phyloP scores from a whole-genome alignment of 2,797 vertebrate species.

The Ispidina lecontei region DNA sequence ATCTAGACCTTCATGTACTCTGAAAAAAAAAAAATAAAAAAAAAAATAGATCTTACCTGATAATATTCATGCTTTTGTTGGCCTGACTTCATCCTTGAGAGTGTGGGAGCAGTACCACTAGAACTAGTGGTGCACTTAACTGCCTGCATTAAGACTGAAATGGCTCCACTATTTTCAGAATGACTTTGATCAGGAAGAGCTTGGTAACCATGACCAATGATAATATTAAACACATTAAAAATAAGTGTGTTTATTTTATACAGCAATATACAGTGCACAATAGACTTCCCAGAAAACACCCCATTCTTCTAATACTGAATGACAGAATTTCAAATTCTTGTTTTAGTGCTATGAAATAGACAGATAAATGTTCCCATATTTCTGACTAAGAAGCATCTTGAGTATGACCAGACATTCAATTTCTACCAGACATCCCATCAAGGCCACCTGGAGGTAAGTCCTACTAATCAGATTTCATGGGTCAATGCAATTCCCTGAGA shows the following conservation, averaged over 20 bases:
- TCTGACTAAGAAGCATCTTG: not conserved
- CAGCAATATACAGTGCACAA: not conserved
- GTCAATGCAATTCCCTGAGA: constrained; percentile 15
- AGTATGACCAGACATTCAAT: not conserved
- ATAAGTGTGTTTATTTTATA: not conserved
- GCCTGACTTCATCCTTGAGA: not conserved
- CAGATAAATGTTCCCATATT: not conserved
- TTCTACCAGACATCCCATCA: not conserved
- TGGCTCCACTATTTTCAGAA: not conserved
- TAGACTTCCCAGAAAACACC: not conserved
- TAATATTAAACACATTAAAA: constrained; percentile 7
- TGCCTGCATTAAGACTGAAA: not conserved
- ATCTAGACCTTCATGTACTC: constrained; percentile 14
- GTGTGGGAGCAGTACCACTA: not conserved
- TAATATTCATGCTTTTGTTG: constrained; percentile 27
- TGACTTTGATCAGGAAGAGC: not conserved
- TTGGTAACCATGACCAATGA: not conserved
- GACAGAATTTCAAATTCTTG: not conserved
- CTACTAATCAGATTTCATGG: constrained; percentile 60
- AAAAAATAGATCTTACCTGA: not conserved
- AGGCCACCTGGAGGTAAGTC: constrained; percentile 40
- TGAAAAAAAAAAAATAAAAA: constrained; percentile 22
- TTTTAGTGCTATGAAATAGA: not conserved
- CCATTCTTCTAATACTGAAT: not conserved
- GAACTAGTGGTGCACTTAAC: not conserved